Percentiles rank a stretch among this genome's conserved stretches.
These are phyloP conservation scores for Bufo gargarizans DNA, from an alignment of 2,113 vertebrate species.

Conservation along the genomic window DNA sequence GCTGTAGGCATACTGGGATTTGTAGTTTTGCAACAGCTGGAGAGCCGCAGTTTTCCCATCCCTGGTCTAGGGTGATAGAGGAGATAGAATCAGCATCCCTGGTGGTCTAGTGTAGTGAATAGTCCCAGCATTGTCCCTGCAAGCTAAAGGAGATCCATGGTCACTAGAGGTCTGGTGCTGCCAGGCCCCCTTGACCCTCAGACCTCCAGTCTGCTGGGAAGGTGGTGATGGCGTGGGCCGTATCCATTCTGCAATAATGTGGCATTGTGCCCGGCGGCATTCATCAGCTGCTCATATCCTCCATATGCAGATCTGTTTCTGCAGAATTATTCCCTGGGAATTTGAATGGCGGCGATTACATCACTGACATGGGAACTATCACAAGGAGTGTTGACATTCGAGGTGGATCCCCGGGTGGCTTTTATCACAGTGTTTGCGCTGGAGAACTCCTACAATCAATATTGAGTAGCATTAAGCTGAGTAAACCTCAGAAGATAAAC, in stretches of 20 bases:
- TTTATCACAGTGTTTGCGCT: constrained; percentile 2
- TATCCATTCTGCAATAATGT: not conserved
- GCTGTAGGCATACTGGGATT: no score
- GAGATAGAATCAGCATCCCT: no score
- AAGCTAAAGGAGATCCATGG: no score
- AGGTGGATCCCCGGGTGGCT: not conserved
- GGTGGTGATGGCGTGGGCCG: no score
- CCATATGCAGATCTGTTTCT: no score
- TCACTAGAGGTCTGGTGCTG: no score
- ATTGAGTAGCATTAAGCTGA: not conserved
- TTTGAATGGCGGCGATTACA: not conserved
- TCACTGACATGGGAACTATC: constrained; percentile 7
- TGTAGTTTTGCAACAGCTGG: no score
- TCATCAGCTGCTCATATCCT: not conserved
- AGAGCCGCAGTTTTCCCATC: no score
- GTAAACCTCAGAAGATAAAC: not conserved
- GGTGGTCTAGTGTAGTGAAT: not conserved
- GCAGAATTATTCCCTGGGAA: not conserved
- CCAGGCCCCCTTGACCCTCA: no score
- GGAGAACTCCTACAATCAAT: constrained; percentile 7
- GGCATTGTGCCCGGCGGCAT: not conserved
- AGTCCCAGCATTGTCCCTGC: no score
- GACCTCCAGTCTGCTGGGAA: no score
- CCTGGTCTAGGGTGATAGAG: no score
- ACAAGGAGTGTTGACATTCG: constrained; percentile 12